phyloP scores from a whole-genome alignment of 2,797 vertebrate species.

The Lacerta viridis region DNA sequence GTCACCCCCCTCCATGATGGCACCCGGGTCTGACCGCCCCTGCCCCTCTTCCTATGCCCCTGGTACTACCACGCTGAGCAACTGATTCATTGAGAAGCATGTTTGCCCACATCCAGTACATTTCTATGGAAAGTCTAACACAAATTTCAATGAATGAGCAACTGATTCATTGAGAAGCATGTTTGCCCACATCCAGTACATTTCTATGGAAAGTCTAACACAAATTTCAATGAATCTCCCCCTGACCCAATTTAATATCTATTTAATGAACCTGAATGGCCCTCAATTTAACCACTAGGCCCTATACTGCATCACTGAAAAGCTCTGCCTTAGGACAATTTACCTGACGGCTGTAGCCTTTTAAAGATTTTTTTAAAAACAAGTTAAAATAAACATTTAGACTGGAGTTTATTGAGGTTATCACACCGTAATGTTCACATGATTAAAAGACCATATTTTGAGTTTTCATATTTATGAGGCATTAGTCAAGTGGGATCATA shows the following conservation, averaged over 20 bases:
- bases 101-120: too few species aligned
- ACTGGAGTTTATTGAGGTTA: constrained; percentile 62
- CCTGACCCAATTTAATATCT: background rate
- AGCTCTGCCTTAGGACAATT: constrained; percentile 19
- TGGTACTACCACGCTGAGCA: too few species aligned
- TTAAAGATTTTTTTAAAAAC: background rate
- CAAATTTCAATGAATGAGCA: too few species aligned
- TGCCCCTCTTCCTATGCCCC: too few species aligned
- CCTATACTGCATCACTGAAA: background rate
- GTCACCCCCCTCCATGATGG: too few species aligned
- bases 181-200: too few species aligned
- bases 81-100: too few species aligned
- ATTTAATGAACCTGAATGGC: constrained; percentile 26
- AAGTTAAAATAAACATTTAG: constrained; percentile 63
- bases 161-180: too few species aligned
- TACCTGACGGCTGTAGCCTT: constrained; percentile 9
- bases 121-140: too few species aligned
- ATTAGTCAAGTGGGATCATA: constrained; percentile 50
- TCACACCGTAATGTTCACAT: constrained; percentile 61
- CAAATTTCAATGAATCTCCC: too few species aligned
- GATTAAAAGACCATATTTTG: constrained; percentile 51
- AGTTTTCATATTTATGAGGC: constrained; percentile 56
- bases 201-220: too few species aligned
- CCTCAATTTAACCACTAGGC: constrained; percentile 6
- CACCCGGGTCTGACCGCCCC: too few species aligned